Evolutionary conservation across 2,797 vertebrate species (phyloP), one percentile per base, ranked within the genome.

Genomic region (Sebastes baramenuke): DNA sequence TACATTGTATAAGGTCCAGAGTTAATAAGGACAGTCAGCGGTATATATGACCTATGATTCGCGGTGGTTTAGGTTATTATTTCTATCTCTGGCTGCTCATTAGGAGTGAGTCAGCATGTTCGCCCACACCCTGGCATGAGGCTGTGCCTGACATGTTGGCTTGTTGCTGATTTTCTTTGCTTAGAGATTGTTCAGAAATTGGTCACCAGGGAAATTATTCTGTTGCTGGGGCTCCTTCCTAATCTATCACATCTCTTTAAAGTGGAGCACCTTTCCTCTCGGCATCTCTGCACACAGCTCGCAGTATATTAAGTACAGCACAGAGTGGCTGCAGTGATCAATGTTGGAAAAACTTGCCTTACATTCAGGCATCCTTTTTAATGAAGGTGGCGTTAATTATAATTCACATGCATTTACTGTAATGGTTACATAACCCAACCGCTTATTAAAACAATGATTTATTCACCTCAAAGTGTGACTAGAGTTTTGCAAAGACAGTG

Each of bases 131-230:
- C 90, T 66, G 85, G 88, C 89, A 88, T 72, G 79, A 79, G 87
- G 83, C 86, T 68, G 67, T 29, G 84, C 66, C 88, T 88, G 89
- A 92, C 89, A 91, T 92, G 91, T 93, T 88, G 89, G 89, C 87
- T 93, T 89, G 92, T 89, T 94, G 90, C 86, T 92, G 86, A 92
- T 93, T 90, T 94, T 93, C 92, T 95, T 94, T 93, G 94, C 94
- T 94, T 86, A 89, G 85, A 84, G 86, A 90, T 85, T 81, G 77
- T 93, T 94, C 87, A 78, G 93, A 95, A 96, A 95, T 95, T 95
- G 94, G 95, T 95, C 96, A 93, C 93, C 61, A 77, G 96, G 95
- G 96, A 97, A 95, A 95, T 95, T 94, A 95, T 93, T 91, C 78
- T 87, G 89, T 92, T 88, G 88, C 94, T 24, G 69, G 72, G 81